phyloP scores from a whole-genome alignment of 2,113 vertebrate species.

The Laterallus jamaicensis region DNA sequence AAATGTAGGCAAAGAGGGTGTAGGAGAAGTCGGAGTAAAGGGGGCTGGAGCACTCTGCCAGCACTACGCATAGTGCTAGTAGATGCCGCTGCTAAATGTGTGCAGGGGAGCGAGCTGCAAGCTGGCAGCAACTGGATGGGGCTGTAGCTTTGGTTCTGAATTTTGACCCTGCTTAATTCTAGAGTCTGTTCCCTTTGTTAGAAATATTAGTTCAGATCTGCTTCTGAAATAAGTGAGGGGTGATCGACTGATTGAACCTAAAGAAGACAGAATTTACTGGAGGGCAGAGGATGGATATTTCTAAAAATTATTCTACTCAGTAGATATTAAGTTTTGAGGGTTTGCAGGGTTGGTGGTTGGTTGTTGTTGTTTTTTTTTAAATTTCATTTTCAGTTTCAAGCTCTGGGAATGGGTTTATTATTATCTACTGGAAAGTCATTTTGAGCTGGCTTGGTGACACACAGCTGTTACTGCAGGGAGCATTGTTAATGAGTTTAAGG shows the following conservation, averaged over 20 bases:
- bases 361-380: accelerated
- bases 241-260: background rate
- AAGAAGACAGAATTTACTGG: background rate
- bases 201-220: background rate
- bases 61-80: background rate
- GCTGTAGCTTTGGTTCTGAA: background rate
- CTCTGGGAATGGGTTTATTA: conserved; percentile 16
- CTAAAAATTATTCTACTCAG: background rate
- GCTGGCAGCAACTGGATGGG: background rate
- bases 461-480: conserved; percentile 41
- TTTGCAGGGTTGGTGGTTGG: background rate
- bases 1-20: background rate
- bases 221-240: background rate
- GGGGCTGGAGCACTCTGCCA: background rate
- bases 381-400: conserved; percentile 21
- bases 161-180: conserved; percentile 25
- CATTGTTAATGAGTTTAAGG: background rate
- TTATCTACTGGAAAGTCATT: conserved; percentile 25
- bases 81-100: background rate
- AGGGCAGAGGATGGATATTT: background rate
- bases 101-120: background rate
- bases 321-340: background rate
- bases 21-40: background rate
- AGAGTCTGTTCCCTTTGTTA: background rate
- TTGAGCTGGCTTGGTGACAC: conserved; percentile 37